A percentile compares a stretch with the other conserved stretches of the same genome.
Conservation (phyloP, 2,888 invertebrate species). For the Protonemura montana region DNA sequence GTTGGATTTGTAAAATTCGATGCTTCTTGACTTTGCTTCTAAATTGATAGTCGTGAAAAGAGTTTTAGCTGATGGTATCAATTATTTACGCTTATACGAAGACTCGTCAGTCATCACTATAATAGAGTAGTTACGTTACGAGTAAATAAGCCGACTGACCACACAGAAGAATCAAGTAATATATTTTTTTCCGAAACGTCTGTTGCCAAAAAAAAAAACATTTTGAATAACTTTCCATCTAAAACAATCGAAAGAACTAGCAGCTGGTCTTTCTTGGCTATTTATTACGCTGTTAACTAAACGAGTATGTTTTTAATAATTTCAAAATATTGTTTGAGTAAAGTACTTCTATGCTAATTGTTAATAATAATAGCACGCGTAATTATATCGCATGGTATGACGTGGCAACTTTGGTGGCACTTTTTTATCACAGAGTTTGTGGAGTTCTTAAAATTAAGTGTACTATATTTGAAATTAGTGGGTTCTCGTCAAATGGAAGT, state of each 20-base stretch:
- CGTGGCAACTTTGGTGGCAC: no score
- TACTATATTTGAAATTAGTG: background rate
- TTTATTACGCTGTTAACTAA: background rate
- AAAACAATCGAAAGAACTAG: conserved; percentile 22
- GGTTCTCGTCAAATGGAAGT: background rate
- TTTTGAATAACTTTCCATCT: conserved; percentile 36
- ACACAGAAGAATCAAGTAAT: background rate
- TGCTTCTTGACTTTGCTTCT: no score
- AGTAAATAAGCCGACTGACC: background rate
- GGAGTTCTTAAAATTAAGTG: background rate
- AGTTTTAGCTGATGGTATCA: background rate
- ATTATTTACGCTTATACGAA: background rate
- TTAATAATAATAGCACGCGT: background rate
- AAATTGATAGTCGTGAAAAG: no score
- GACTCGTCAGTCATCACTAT: background rate
- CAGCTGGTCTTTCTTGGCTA: background rate
- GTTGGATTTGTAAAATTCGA: no score
- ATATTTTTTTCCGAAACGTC: background rate
- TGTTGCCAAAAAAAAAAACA: background rate
- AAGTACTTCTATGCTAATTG: conserved; percentile 7
- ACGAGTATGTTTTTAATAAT: conserved; percentile 4
- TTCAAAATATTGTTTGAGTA: conserved; percentile 2
- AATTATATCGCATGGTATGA: background rate
- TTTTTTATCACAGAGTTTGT: background rate
- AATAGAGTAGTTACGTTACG: background rate